Base-by-base conservation (phyloP, 2,797 vertebrate species). In the Semaprochilodus insignis region DNA sequence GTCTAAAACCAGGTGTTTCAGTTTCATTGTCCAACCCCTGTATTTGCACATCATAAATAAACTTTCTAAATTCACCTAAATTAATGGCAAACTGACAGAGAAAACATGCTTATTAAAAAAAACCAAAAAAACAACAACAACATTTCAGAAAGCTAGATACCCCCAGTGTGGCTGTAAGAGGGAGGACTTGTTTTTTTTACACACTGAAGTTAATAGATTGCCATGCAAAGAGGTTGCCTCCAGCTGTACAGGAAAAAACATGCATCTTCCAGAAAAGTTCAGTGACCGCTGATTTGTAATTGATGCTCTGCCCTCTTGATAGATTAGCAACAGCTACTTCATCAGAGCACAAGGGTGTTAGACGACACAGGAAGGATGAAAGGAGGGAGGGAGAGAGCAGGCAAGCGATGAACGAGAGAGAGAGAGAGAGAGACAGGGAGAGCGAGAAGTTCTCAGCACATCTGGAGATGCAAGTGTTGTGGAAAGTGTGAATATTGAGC, bases 401-500 rank as follows among this genome's bases (percentile, higher is more conserved):
- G 31, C 31, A 31, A 31, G 31, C 31, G 31, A 31, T 31, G 31
- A 60, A 21, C 6, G 2, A 31, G 21, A 77, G 14, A 44, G 40
- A 44, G 40, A 44, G 40, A 44, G 40, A 44, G 40, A 44, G 40
- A 44, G 44, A 48, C 6, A 48, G 10, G 1, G 44, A 48, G 44
- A 48, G 44, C 8, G 10, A 48, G 10, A 48, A 48, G 44, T 2
- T 48, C 67, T 69, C 85, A 62, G 85, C 89, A 92, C 92, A 94
- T 92, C 91, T 93, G 90, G 88, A 77, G 81, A 76, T 87, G 87
- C 89, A 54, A 84, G 85, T 78, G 86, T 84, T 75, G 85, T 25
- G 76, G 83, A 83, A 85, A 77, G 79, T 81, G 80, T 78, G 82
- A 81, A 83, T 81, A 81, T 78, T 85, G 66, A 81, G 85, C 78